phyloP scores from a whole-genome alignment of 2,113 vertebrate genomes.

The Dolichotis patagonum region DNA sequence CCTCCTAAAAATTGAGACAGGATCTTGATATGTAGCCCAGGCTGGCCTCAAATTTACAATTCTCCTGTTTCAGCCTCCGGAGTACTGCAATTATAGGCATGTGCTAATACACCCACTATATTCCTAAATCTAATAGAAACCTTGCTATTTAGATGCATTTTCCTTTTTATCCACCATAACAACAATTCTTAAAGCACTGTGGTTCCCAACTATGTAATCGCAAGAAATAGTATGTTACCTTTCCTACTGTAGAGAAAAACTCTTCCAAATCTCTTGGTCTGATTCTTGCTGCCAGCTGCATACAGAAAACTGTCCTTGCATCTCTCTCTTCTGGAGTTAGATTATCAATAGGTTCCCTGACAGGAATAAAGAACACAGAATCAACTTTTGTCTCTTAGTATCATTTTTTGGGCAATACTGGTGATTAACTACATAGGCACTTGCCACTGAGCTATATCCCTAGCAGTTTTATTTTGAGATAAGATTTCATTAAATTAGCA shows the following conservation, averaged over 20 bases:
- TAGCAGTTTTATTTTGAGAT: not conserved
- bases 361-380: not conserved
- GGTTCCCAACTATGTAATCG: not conserved
- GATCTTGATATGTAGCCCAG: not conserved
- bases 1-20: too few relatives aligned
- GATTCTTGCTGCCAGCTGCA: constrained; percentile 98
- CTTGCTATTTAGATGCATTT: not conserved
- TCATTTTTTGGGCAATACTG: not conserved
- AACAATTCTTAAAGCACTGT: not conserved
- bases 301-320: constrained; percentile 97
- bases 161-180: not conserved
- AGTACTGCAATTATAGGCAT: too few relatives aligned
- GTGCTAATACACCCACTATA: not conserved
- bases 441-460: not conserved
- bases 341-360: constrained; percentile 95
- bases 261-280: constrained; percentile 97
- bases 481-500: not conserved
- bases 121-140: not conserved
- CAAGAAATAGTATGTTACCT: constrained; percentile 84
- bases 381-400: not conserved
- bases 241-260: constrained; percentile 98
- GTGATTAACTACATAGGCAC: not conserved
- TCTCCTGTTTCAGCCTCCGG: not conserved
- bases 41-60: not conserved
- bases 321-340: constrained; percentile 97